Evolutionary conservation across 2,113 vertebrate species (phyloP), one percentile per base, ranked within the genome.

Genomic region (Carlito syrichta): DNA sequence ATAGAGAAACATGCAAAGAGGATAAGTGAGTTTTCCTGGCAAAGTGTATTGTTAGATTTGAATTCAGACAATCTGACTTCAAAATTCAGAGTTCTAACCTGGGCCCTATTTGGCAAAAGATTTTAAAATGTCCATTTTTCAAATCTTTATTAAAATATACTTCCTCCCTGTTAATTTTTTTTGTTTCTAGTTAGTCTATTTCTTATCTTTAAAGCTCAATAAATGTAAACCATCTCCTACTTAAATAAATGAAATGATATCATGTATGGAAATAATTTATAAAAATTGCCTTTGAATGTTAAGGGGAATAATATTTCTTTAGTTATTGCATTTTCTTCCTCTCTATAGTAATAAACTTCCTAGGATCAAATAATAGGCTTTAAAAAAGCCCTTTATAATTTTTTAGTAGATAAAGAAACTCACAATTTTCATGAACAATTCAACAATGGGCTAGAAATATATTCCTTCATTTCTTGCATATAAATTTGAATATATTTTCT

Each of bases 401-500:
- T 91, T 27, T 40, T 40, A 82, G 63, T 40, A 78, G 30, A 95
- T 79, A 91, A 68, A 79, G 27, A 45, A 79, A 97, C 81, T 95
- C 91, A 92, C 50, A 73, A 20, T 62, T 82, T 56, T 91, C 48
- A 76, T 13, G 40, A 23, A 32, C 84, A 96, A 50, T 93, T 96
- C 91, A 85, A 12, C 78, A 71, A 91, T 40, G 63, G 10, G 5
- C 22, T 54, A 89, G n/a, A 54, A 89, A 95, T 14, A 74, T 0
- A 56, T n/a, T n/a, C n/a, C n/a, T 35, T 79, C 16, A 17, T 86
- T 91, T 96, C 73, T 92, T 76, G 77, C 56, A 62, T 11, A 4
- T 11, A 94, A 6, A 43, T 91, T 88, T 87, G 89, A 83, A 63
- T 91, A 97, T 94, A 35, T 60, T 93, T 96, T 69, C 54, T 94